Evolutionary conservation across 1,140 invertebrate genomes (phyloP), one percentile per base, ranked within the genome.

Genomic region (Chymomyza costata): DNA sequence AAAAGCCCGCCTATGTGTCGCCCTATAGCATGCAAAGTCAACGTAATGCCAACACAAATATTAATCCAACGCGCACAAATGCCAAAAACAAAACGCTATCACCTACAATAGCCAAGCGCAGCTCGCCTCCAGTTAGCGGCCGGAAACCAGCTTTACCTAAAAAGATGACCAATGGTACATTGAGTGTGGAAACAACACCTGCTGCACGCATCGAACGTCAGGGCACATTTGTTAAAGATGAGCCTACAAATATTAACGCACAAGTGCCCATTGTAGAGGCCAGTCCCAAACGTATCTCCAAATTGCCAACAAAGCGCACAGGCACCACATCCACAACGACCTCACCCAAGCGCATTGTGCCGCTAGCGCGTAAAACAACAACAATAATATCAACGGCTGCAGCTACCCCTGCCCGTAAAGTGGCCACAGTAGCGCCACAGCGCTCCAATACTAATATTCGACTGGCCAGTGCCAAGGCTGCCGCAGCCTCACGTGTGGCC

Each of bases 161-260:
- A 19, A 76, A 76, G 70, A 78, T 59, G 31, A 2, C 47, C 10
- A 55, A 56, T 2, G n/a, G n/a, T n/a, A n/a, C n/a, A n/a, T n/a
- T n/a, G n/a, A n/a, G n/a, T 6, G 31, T 11, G 3, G n/a, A 34
- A 34, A 3, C 35, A 17, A 38, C 10, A 13, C 55, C 86, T 82
- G 53, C 46, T 86, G 85, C 41, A 86, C 44, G 90, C 1, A 73
- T 93, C 6, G 92, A 93, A 43, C 89, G 94, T 30, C 94, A 96
- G 83, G 94, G 93, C 15, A 96, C 95, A 0, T 96, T 96, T 80
- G 94, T 93, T 0, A 95, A 95, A 85, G 93, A 95, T 58, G 92
- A 93, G 61, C 87, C 88, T 3, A 82, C 88, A 1, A 85, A 86
- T 59, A 61, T 84, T 14, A 65, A 87, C 13, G 62, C 39, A 10